A percentile compares a stretch with the other conserved stretches of the same genome.
Conservation (phyloP, 2,797 vertebrate genomes). For the Crocidura indochinensis region DNA sequence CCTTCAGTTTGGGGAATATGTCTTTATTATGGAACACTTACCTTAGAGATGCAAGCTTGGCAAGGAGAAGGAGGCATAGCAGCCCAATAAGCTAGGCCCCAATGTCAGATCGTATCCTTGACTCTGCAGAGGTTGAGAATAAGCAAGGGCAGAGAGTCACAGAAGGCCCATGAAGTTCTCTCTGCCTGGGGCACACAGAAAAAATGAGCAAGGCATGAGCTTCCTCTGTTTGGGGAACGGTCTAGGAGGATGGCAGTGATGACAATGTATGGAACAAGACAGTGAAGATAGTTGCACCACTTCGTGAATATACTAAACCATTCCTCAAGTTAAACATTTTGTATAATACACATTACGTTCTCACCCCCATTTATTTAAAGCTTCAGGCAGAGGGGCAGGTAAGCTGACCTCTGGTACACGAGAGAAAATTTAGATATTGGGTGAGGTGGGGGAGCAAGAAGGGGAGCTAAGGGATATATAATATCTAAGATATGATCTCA, state of each 20-base stretch:
- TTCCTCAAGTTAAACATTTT: no score
- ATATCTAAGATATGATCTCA: neutral
- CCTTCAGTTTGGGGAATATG: neutral
- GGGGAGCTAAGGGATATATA: neutral
- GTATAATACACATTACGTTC: no score
- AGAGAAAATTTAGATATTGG: neutral
- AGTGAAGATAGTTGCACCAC: neutral
- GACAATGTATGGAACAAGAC: constrained; percentile 36
- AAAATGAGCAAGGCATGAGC: neutral
- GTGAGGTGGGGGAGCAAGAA: neutral
- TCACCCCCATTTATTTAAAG: neutral
- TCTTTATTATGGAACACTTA: neutral
- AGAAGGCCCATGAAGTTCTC: neutral
- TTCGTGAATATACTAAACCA: constrained; percentile 8
- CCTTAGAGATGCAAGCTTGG: neutral
- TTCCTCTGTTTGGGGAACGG: neutral
- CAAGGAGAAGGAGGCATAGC: neutral
- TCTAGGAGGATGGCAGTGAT: neutral
- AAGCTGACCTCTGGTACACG: neutral
- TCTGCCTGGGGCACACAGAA: neutral
- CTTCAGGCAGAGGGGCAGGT: neutral
- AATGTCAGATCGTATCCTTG: neutral
- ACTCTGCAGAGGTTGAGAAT: neutral
- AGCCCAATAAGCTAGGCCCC: neutral
- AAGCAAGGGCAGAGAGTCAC: neutral